phyloP scores from a whole-genome alignment of 2,113 vertebrate genomes.

The Psittacula cyanocephala region DNA sequence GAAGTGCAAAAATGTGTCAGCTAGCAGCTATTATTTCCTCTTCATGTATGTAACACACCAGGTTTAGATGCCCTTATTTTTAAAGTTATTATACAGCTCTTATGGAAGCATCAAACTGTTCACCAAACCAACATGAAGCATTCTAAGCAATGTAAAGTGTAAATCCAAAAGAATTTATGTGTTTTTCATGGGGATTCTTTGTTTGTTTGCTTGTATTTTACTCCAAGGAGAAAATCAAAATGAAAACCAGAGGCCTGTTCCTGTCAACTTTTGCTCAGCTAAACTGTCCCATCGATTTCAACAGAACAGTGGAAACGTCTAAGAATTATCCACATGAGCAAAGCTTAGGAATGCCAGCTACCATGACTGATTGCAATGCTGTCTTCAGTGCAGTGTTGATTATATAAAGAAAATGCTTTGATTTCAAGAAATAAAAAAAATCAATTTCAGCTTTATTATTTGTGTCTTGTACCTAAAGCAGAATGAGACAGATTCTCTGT shows the following conservation, averaged over 20 bases:
- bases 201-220: not conserved
- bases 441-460: slow-evolving; percentile 3
- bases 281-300: not conserved
- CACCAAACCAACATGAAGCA: not conserved
- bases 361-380: not conserved
- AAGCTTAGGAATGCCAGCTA: not conserved
- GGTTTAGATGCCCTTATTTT: not conserved
- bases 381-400: not conserved
- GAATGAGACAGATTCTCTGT: not conserved
- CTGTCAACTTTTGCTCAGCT: not conserved
- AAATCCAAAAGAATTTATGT: not conserved
- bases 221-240: slow-evolving; percentile 4
- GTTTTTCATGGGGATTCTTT: not conserved
- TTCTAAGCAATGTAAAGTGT: not conserved
- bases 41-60: not conserved
- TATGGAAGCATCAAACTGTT: not conserved
- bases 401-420: not conserved
- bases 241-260: not conserved
- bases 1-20: not conserved
- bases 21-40: not conserved
- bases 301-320: not conserved
- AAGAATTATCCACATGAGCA: not conserved
- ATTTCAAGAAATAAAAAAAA: slow-evolving; percentile 20
- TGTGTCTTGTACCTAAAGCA: not conserved
- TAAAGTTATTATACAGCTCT: not conserved